Evolutionary conservation across 1,140 invertebrate genomes (phyloP), one percentile per base, ranked within the genome.

Genomic region (Pentalonia nigronervosa): DNA sequence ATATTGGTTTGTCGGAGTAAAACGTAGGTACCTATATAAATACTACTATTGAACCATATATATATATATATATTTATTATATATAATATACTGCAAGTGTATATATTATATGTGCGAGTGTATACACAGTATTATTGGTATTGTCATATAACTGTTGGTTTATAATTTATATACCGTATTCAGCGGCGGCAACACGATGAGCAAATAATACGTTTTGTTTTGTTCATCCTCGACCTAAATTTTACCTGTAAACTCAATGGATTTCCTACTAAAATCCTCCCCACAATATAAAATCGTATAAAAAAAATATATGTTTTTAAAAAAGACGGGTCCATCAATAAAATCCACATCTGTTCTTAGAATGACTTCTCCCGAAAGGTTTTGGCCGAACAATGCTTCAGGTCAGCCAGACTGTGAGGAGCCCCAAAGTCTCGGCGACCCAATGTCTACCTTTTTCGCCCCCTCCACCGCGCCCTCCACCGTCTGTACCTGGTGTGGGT

Each of bases 391-490:
- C 91, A 86, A 84, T 34, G 36, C 47, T 30, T 53, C 91, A 36
- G 48, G 81, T 56, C 81, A 50, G 81, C 91, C 91, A 93, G 91
- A 93, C 91, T 93, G 81, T 34, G 34, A 93, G 91, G 91, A 93
- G 91, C 91, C 91, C 91, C 76, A 84, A 84, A 48, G 91, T 83
- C 50, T 34, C 47, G 91, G 91, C 91, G 91, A 93, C 91, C 91
- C 47, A 56, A 36, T 93, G 91, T 93, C 91, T 93, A 93, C 91
- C 91, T 86, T 56, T 84, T 93, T n/a, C 11, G 81, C 30, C 91
- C 76, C 81, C 34, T n/a, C 91, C 45, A 34, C 90, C 91, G 7
- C 34, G 34, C 9, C 4, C 9, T 89, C 9, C 9, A 4, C n/a
- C 48, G 47, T 25, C 23, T 48, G 11, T 89, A 89, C 88, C 88